phyloP scores from a whole-genome alignment of 2,888 invertebrate genomes.

The Hydraecia micacea region DNA sequence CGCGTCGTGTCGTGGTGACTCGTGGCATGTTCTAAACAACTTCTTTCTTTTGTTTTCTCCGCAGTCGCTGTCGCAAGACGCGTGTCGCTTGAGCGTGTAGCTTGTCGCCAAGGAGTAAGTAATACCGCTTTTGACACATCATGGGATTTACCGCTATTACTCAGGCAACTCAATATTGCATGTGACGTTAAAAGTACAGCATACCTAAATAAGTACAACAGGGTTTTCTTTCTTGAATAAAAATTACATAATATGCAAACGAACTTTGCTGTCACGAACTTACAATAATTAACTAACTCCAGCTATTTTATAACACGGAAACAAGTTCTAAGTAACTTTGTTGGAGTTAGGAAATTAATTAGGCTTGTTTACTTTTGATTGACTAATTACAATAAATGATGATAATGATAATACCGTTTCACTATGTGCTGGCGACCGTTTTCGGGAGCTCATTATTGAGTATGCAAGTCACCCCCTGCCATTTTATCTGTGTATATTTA shows the following conservation, averaged over 20 bases:
- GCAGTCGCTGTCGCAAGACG: not conserved
- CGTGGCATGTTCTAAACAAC: too few species aligned
- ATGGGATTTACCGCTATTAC: slow-evolving; percentile 9
- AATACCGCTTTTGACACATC: slow-evolving; percentile 17
- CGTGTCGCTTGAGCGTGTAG: not conserved
- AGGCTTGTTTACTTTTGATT: slow-evolving; percentile 2
- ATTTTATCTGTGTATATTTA: too few species aligned
- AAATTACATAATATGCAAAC: slow-evolving; percentile 30
- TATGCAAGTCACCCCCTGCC: too few species aligned
- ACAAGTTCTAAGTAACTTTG: slow-evolving; percentile 11
- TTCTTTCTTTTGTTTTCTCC: not conserved
- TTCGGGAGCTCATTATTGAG: too few species aligned
- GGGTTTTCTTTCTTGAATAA: slow-evolving; percentile 5
- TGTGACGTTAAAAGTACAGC: not conserved
- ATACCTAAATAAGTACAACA: too few species aligned
- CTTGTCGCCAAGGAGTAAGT: not conserved
- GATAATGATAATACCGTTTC: too few species aligned
- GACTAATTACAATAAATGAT: not conserved
- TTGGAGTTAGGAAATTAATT: slow-evolving; percentile 4
- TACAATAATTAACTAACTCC: slow-evolving; percentile 3
- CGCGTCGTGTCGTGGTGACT: not conserved
- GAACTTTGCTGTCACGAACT: slow-evolving; percentile 8
- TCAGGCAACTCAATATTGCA: slow-evolving; percentile 15
- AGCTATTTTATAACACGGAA: slow-evolving; percentile 11
- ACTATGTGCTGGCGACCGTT: too few species aligned